Conservation (phyloP, 1,140 invertebrate genomes). For the Brachionus rubens region DNA sequence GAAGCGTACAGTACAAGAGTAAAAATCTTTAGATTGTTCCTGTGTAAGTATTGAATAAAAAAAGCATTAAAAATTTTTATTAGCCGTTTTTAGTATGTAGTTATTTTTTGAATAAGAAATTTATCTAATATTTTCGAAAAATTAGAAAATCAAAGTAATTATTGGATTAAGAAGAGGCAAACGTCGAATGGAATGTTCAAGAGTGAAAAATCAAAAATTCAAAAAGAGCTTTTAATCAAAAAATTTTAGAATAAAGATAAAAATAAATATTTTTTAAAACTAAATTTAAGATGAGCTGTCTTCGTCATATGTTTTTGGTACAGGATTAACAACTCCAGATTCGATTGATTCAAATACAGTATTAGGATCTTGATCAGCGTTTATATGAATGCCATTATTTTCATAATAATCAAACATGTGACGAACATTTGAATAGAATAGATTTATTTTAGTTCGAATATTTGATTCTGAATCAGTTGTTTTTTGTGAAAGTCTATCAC, state of each 20-base stretch:
- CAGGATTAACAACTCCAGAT: constrained; percentile 58
- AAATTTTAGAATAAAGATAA: background rate
- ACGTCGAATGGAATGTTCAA: no score
- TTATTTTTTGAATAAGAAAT: no score
- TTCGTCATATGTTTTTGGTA: constrained; percentile 47
- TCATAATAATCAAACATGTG: constrained; percentile 57
- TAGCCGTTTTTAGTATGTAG: no score
- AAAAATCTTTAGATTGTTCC: no score
- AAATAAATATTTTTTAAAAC: background rate
- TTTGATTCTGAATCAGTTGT: constrained; percentile 52
- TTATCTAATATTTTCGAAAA: no score
- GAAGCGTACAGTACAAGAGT: no score
- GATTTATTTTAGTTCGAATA: constrained; percentile 52
- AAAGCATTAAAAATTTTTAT: no score
- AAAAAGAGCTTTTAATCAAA: background rate
- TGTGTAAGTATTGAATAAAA: no score
- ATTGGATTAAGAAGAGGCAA: no score
- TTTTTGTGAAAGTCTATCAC: constrained; percentile 52
- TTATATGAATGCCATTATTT: constrained; percentile 55
- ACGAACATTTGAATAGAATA: constrained; percentile 54
- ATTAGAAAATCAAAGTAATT: no score
- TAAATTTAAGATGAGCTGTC: no score
- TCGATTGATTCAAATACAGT: constrained; percentile 61
- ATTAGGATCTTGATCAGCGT: constrained; percentile 59
- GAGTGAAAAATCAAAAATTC: no score